phyloP scores from a whole-genome alignment of 2,113 vertebrate genomes.

The Albula glossodonta region DNA sequence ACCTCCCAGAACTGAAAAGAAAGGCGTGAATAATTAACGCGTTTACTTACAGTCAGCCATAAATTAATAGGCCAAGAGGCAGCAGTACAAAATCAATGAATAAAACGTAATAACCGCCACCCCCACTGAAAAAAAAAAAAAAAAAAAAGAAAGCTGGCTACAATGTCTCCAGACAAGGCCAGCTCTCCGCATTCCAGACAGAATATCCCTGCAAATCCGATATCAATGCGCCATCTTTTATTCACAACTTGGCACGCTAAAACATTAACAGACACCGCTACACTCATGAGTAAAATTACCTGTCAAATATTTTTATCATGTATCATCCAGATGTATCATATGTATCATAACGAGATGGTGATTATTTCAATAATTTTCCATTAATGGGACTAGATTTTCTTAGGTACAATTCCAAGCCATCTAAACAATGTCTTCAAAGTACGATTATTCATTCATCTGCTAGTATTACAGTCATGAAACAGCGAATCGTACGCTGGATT shows the following conservation, averaged over 20 bases:
- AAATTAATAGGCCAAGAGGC: background rate
- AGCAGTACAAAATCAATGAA: background rate
- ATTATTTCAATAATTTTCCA: background rate
- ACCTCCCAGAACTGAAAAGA: conserved; percentile 29
- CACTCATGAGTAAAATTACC: too few species aligned
- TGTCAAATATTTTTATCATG: too few species aligned
- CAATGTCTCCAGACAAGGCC: background rate
- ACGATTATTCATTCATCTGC: background rate
- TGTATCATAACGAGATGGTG: too few species aligned
- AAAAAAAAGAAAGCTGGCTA: background rate
- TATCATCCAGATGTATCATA: too few species aligned
- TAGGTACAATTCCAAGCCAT: background rate
- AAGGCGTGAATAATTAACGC: background rate
- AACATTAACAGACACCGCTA: background rate
- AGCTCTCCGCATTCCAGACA: background rate
- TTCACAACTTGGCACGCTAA: background rate
- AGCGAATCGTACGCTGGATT: background rate
- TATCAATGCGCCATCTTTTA: conserved; percentile 4
- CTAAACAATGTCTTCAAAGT: background rate
- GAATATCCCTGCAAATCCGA: background rate
- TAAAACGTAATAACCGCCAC: background rate
- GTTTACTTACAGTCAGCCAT: background rate
- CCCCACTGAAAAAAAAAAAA: background rate
- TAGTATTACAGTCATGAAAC: background rate
- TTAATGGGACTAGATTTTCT: background rate